Evolutionary conservation across 1,140 invertebrate genomes (phyloP), one percentile per base, ranked within the genome.

Genomic region (Dinoponera quadriceps): DNA sequence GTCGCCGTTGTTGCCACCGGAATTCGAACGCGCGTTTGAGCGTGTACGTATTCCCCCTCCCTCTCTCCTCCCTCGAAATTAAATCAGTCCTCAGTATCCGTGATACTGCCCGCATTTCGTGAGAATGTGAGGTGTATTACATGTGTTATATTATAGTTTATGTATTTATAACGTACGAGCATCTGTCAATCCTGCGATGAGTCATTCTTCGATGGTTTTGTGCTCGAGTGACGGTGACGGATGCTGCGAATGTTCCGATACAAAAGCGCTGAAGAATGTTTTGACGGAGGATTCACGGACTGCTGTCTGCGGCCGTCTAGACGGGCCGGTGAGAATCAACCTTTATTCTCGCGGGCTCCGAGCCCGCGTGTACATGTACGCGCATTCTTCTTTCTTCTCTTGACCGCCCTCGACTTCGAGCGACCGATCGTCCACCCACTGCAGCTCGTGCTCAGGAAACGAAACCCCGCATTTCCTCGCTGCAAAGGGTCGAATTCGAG

Each of bases 401-500:
- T 29, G 38, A 44, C 18, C 38, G 51, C 9, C 38, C 33, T 13
- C 14, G 44, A 66, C 11, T 65, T 66, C 73, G 20, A 65, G 4
- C 38, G 3, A 44, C 44, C 14, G 9, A 51, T 7, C 60, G 20
- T 54, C 7, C 38, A 44, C 18, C 54, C 51, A 65, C 25, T 83
- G 27, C 20, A 51, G 51, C 16, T 22, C 20, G 38, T 9, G 72
- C 22, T 66, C 48, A 51, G 48, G 48, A 77, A 77, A 77, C 33
- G 63, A 71, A 84, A 85, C 29, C 62, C 57, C 55, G 22, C 20
- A 38, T 49, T 84, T 71, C 69, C 65, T 38, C 65, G 44, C 29
- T 44, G 48, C 49, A 59, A 84, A 22, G 84, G 82, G 33, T 78
- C 84, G 59, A 77, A 60, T 54, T 84, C 59, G 51, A 44, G 38